These are phyloP conservation scores for Acomys russatus DNA, from an alignment of 2,797 vertebrate genomes.

Conservation along the genomic window DNA sequence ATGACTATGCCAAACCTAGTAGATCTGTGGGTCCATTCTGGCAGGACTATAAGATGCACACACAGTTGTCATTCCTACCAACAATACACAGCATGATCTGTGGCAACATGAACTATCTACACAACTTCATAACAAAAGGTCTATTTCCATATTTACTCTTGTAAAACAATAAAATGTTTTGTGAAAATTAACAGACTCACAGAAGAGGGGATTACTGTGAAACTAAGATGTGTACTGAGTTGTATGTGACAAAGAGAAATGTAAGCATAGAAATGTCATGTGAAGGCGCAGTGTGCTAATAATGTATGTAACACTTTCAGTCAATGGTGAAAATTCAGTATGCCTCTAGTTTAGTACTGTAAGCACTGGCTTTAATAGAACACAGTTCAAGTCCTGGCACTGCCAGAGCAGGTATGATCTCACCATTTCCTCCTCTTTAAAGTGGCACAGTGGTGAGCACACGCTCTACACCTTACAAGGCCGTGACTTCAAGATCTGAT, in stretches of 20 bases:
- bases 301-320: not conserved
- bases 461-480: not conserved
- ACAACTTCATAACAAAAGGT: not conserved
- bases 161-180: not conserved
- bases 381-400: not conserved
- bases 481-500: conserved; percentile 32
- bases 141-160: not conserved
- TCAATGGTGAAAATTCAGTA: not conserved
- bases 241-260: conserved; percentile 36
- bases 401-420: not conserved
- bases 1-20: not conserved
- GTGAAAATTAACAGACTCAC: not conserved
- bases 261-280: conserved; percentile 8
- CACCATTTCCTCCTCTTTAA: conserved; percentile 12
- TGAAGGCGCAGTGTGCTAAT: not conserved
- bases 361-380: not conserved
- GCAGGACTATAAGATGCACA: not conserved
- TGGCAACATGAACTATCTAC: not conserved
- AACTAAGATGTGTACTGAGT: conserved; percentile 20
- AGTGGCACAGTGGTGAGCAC: not conserved
- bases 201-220: conserved; percentile 10
- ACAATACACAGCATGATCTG: not conserved
- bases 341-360: not conserved
- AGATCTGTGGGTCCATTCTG: not conserved
- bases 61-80: not conserved